Conservation (phyloP, 2,113 vertebrate genomes). For the Sigmodon hispidus region DNA sequence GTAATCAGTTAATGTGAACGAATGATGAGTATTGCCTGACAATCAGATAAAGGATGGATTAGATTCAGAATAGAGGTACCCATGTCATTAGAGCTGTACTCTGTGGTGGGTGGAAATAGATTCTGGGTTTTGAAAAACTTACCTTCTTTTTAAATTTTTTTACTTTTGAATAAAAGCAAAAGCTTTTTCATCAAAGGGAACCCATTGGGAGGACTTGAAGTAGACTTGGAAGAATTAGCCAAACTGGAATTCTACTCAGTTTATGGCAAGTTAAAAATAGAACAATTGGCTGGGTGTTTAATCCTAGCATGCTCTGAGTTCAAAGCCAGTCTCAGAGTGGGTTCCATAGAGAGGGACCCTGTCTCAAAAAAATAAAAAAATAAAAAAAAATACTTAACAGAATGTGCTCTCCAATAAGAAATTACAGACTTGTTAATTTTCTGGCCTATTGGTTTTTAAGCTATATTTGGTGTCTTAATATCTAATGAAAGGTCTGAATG, state of each 20-base stretch:
- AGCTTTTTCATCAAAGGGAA: too few species aligned
- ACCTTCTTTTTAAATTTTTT: slow-evolving; percentile 9
- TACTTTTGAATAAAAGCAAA: neutral
- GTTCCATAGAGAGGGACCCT: too few species aligned
- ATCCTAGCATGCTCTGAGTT: too few species aligned
- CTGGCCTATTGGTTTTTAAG: neutral
- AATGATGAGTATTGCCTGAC: neutral
- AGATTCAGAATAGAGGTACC: slow-evolving; percentile 7
- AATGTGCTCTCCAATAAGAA: slow-evolving; percentile 31
- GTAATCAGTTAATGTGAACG: too few species aligned
- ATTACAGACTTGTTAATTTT: slow-evolving; percentile 46
- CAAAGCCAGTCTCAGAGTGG: too few species aligned
- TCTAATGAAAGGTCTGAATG: slow-evolving; percentile 19
- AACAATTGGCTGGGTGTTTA: too few species aligned
- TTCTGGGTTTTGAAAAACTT: slow-evolving; percentile 53
- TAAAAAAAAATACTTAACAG: slow-evolving; percentile 43
- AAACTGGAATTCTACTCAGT: too few species aligned
- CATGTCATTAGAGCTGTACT: neutral
- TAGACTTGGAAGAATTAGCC: too few species aligned
- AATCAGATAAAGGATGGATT: slow-evolving; percentile 19
- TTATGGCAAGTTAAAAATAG: too few species aligned
- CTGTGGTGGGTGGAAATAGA: neutral
- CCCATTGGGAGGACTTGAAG: too few species aligned
- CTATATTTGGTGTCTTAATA: slow-evolving; percentile 29
- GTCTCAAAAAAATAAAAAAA: neutral